A percentile compares a stretch with the other conserved stretches of the same genome.
Conservation (phyloP, 2,888 invertebrate species). For the Lucinisca nassula region DNA sequence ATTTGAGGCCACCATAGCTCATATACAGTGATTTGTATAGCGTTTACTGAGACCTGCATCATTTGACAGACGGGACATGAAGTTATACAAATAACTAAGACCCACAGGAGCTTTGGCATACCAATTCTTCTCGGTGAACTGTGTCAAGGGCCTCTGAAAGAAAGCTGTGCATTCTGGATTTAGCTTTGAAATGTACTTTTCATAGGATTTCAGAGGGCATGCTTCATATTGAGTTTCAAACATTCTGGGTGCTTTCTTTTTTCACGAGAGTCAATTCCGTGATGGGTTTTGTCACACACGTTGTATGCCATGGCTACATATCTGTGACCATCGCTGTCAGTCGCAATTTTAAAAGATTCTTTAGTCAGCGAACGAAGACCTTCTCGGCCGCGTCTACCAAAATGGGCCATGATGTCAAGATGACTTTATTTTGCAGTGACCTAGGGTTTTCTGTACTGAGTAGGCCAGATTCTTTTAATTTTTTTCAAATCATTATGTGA, state of each 20-base stretch:
- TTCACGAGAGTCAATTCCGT: conserved; percentile 28
- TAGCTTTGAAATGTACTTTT: conserved; percentile 57
- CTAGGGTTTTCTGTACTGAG: not conserved
- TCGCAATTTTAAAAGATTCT: not conserved
- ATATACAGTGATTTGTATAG: conserved; percentile 66
- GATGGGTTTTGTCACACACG: conserved; percentile 35
- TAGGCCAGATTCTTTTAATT: conserved; percentile 10
- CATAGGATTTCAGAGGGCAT: conserved; percentile 63
- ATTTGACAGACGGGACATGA: conserved; percentile 61
- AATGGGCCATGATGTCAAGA: conserved; percentile 46
- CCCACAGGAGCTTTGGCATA: conserved; percentile 59
- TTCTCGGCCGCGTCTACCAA: conserved; percentile 43
- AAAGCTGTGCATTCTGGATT: conserved; percentile 57
- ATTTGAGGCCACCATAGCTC: conserved; percentile 48
- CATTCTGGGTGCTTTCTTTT: conserved; percentile 41
- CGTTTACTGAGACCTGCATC: conserved; percentile 51
- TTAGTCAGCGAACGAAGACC: conserved; percentile 3
- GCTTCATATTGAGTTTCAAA: conserved; percentile 45
- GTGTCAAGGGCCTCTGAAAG: conserved; percentile 58
- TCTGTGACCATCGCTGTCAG: not conserved
- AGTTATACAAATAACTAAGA: conserved; percentile 55
- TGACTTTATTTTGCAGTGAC: conserved; percentile 43
- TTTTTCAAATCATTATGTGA: conserved; percentile 8
- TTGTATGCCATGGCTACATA: conserved; percentile 27
- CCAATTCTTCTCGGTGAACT: conserved; percentile 35